A percentile compares a stretch with the other conserved stretches of the same genome.
Conservation (phyloP, 1,140 invertebrate genomes). For the Drosophila watanabei region DNA sequence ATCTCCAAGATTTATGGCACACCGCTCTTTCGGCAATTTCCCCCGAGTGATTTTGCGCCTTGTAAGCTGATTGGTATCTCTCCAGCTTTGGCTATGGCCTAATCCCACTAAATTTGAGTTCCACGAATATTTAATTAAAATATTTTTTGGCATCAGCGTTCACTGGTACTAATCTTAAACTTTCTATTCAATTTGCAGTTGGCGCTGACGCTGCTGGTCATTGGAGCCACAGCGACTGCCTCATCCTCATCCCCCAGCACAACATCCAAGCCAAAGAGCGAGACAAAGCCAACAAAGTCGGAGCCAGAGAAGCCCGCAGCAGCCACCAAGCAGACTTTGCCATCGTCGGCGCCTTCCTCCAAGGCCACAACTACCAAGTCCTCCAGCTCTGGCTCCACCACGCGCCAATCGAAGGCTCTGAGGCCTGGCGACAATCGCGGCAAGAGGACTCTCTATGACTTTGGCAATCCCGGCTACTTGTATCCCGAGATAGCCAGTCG, state of each 20-base stretch:
- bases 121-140: constrained; percentile 46
- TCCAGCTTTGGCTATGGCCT: constrained; percentile 9
- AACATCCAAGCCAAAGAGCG: constrained; percentile 50
- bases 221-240: constrained; percentile 40
- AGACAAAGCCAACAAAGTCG: constrained; percentile 38
- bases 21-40: constrained; percentile 11
- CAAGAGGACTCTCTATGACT: constrained; percentile 81
- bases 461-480: constrained; percentile 74
- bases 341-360: constrained; percentile 25
- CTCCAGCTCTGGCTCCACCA: constrained; percentile 8
- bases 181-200: constrained; percentile 59
- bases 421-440: constrained; percentile 77
- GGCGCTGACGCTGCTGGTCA: constrained; percentile 63
- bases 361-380: constrained; percentile 7
- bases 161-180: constrained; percentile 26
- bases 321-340: constrained; percentile 43
- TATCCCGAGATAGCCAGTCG: constrained; percentile 76
- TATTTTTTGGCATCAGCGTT: constrained; percentile 28
- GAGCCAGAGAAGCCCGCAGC: constrained; percentile 23
- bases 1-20: constrained; percentile 32
- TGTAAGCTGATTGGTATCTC: constrained; percentile 29
- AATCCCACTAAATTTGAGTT: constrained; percentile 20
- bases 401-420: constrained; percentile 63
- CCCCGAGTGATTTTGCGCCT: constrained; percentile 25
- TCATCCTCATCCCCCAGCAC: constrained; percentile 6